Evolutionary conservation across 1,140 invertebrate genomes (phyloP), one percentile per base, ranked within the genome.

Genomic region (Olivierus martensii): DNA sequence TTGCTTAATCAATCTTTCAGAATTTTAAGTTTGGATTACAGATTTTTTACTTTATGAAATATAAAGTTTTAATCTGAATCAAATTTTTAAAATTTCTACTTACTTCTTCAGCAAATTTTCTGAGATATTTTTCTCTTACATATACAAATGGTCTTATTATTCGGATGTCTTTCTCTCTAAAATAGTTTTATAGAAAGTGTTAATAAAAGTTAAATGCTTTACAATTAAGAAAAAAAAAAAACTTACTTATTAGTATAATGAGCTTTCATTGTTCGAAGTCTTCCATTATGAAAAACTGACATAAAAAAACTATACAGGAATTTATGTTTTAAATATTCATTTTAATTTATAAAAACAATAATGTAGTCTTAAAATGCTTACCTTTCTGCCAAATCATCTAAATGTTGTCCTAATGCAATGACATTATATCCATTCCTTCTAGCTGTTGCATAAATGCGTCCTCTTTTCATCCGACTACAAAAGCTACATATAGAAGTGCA

Each of bases 121-220:
- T 71, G 7, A 87, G 62, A 12, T 78, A 71, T 60, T 81, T 83
- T 61, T 87, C 84, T 36, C 87, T 72, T 3, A 91, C 84, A 68
- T 87, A 89, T 2, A 88, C 81, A 63, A 92, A 84, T 1, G 89
- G 89, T 47, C 89, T 74, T 47, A 92, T 83, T 7, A 94, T 80
- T 57, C 87, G 73, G 28, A 93, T 66, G 63, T 87, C 81, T 53
- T 81, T 77, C 52, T 88, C 83, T 58, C 82, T 84, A 19, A 71
- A 70, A 61, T 39, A 55, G 54, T 51, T 3, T 43, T 5, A 50
- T 15, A 14, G 14, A 46, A 22, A 14, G 11, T 28, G 9, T 28
- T 28, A 28, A 28, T 28, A 28, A 6, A 28, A 28, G 4, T 28
- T 28, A 49, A 19, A 17, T n/a, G 11, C 3, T 38, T 1, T 38